These are phyloP conservation scores for Dendrophyllia cribrosa DNA, from an alignment of 64 coral and sea anemone species.

Conservation along the genomic window DNA sequence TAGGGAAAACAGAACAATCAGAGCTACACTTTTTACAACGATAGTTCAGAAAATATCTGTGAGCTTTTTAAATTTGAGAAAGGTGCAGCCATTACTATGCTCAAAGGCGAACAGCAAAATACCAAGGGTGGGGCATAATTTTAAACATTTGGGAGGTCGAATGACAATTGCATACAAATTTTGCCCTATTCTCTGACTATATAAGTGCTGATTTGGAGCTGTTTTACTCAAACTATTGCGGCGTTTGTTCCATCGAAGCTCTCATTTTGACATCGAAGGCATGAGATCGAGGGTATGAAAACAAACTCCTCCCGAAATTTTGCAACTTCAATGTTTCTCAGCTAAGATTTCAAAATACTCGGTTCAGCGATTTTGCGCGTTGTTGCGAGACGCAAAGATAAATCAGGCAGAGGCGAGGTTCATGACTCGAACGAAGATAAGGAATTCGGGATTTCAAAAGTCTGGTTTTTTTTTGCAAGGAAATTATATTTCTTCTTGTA, in stretches of 20 bases:
- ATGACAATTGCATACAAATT: constrained; percentile 9
- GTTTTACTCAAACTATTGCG: background rate
- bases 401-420: no score
- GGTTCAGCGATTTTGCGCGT: no score
- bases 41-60: background rate
- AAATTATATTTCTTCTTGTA: constrained; percentile 65
- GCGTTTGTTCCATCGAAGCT: background rate
- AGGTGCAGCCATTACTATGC: background rate
- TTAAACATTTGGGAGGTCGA: background rate
- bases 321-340: background rate
- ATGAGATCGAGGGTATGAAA: constrained; percentile 68
- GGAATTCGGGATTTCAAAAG: background rate
- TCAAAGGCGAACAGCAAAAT: background rate
- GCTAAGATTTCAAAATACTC: background rate
- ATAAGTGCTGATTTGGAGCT: background rate
- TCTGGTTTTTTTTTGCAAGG: background rate
- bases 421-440: no score
- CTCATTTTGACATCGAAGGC: background rate
- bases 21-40: background rate
- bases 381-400: no score
- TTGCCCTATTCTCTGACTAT: background rate
- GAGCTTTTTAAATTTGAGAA: background rate
- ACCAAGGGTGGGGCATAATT: constrained; percentile 28
- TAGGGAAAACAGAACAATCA: background rate
- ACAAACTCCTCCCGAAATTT: constrained; percentile 72